phyloP scores from a whole-genome alignment of 1,140 invertebrate genomes.

The Idris sp. region DNA sequence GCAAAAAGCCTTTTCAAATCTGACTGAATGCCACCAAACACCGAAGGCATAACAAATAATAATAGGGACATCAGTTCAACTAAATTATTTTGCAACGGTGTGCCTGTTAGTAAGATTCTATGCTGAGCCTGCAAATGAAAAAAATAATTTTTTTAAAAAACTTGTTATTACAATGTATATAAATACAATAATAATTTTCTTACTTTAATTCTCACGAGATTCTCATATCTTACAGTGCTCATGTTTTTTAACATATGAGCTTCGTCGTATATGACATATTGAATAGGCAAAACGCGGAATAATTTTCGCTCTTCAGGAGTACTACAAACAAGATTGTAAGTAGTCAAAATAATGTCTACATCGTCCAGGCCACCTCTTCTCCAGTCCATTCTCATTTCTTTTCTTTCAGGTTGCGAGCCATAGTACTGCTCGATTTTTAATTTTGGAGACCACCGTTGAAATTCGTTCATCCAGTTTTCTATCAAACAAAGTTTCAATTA shows the following conservation, averaged over 20 bases:
- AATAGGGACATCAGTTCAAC: conserved; percentile 96
- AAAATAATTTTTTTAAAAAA: conserved; percentile 61
- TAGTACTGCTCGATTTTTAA: conserved; percentile 92
- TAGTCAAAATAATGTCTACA: conserved; percentile 92
- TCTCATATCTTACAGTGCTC: conserved; percentile 92
- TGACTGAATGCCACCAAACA: conserved; percentile 87
- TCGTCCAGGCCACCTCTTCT: conserved; percentile 85
- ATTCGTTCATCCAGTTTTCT: conserved; percentile 89
- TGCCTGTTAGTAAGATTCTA: conserved; percentile 92
- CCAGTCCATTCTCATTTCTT: conserved; percentile 86
- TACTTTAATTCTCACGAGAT: conserved; percentile 92
- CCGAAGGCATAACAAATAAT: conserved; percentile 96
- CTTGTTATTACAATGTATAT: too few species aligned
- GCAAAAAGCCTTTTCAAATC: too few species aligned
- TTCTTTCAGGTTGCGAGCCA: conserved; percentile 90
- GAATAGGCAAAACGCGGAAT: conserved; percentile 91
- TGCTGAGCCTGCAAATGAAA: conserved; percentile 88
- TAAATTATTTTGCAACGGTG: conserved; percentile 97
- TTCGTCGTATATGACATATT: conserved; percentile 97
- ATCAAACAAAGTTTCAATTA: conserved; percentile 1
- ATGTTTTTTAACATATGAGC: conserved; percentile 99
- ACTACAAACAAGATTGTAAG: conserved; percentile 89
- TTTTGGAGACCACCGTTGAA: conserved; percentile 90
- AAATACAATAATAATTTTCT: too few species aligned
- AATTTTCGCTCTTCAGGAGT: conserved; percentile 93